phyloP scores from a whole-genome alignment of 2,113 vertebrate species.

The Eretmochelys imbricata region DNA sequence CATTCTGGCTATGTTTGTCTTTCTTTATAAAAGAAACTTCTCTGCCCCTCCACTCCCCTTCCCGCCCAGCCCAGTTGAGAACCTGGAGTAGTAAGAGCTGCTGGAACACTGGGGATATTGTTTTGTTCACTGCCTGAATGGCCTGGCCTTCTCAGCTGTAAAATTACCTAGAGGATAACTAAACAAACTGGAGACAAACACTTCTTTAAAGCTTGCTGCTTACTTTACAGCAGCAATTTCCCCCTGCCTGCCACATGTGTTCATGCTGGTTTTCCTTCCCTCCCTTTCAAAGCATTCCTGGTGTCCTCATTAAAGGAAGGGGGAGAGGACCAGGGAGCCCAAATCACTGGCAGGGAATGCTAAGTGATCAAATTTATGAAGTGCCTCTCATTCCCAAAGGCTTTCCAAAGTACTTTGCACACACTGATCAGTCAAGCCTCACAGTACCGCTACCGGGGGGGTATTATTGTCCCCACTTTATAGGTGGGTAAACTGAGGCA shows the following conservation, averaged over 20 bases:
- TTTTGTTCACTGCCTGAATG: slow-evolving; percentile 60
- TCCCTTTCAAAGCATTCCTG: neutral
- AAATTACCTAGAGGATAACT: slow-evolving; percentile 78
- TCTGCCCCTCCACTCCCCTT: neutral
- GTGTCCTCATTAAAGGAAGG: neutral
- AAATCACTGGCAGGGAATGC: neutral
- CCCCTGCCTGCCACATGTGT: slow-evolving; percentile 45
- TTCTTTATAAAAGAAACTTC: slow-evolving; percentile 31
- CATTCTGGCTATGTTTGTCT: accelerated
- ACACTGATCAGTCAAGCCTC: neutral
- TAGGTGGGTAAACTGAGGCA: neutral
- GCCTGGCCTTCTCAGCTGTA: slow-evolving; percentile 66
- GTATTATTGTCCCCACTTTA: neutral
- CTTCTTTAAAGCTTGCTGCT: slow-evolving; percentile 71
- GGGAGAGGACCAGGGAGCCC: neutral
- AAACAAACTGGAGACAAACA: slow-evolving; percentile 76
- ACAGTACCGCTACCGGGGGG: neutral
- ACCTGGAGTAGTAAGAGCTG: neutral
- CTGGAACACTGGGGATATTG: slow-evolving; percentile 76
- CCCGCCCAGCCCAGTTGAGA: neutral
- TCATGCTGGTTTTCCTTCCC: slow-evolving; percentile 12
- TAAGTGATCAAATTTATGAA: neutral
- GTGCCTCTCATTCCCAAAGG: neutral
- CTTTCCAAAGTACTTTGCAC: neutral
- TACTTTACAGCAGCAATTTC: slow-evolving; percentile 66